These are phyloP conservation scores for Caprella mutica DNA, from an alignment of 2,888 invertebrate genomes.

Conservation along the genomic window DNA sequence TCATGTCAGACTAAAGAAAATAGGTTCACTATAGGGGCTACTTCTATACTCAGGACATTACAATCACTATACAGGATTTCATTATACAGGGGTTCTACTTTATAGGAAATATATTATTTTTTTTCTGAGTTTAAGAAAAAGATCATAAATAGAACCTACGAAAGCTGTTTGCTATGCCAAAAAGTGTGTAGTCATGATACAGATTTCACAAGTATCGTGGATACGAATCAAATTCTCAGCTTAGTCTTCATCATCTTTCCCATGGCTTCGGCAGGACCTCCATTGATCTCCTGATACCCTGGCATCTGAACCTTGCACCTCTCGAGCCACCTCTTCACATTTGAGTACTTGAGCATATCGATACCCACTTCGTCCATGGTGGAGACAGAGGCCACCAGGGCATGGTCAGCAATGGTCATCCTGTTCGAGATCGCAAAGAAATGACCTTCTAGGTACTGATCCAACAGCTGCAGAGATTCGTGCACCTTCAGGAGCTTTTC, in stretches of 20 bases:
- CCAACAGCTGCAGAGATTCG: constrained; percentile 55
- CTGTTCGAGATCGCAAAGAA: constrained; percentile 59
- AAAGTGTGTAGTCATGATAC: no score
- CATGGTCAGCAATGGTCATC: constrained; percentile 65
- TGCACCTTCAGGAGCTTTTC: constrained; percentile 57
- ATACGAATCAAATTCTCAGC: no score
- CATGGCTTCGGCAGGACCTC: background rate
- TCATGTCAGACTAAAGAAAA: no score
- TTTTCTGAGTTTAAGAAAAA: no score
- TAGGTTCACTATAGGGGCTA: no score
- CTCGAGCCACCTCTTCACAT: background rate
- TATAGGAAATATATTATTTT: no score
- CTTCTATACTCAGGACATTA: no score
- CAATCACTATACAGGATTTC: no score
- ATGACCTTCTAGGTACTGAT: constrained; percentile 59
- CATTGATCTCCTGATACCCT: background rate
- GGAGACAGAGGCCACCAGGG: constrained; percentile 55
- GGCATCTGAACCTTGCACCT: background rate
- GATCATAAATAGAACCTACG: no score
- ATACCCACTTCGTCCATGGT: constrained; percentile 45
- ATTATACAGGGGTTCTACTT: no score
- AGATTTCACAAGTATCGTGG: no score
- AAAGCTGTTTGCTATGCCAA: no score
- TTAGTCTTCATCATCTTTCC: background rate
- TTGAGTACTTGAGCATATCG: background rate